Base-by-base conservation (phyloP, 2,888 invertebrate species). In the Matsumyia berberina region DNA sequence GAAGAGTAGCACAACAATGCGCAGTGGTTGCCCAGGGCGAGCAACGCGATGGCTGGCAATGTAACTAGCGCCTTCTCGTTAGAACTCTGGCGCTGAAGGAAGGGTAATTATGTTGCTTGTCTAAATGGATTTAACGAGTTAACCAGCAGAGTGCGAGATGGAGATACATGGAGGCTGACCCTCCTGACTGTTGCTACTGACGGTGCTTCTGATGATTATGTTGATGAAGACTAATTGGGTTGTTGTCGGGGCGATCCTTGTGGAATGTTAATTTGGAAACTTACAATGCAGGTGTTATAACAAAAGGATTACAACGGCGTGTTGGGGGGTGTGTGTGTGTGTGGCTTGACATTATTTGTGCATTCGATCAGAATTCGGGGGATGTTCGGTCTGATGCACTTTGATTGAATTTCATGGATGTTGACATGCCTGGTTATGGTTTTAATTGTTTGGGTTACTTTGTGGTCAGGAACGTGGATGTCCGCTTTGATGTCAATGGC, bases 81-180 rank as follows among this genome's bases (percentile, higher is more conserved):
- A 57, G 37, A 57, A 31, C 31, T 49, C 15, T 8, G 31, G 24
- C n/a, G 5, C 39, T 31, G 19, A 11, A 70, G 67, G 46, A 66
- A 64, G 82, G 77, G 77, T 77, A 77, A 83, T 78, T 83, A 72
- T 67, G 72, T 82, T 51, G 49, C 49, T 58, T 58, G 57, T 46
- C 49, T 42, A 67, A 67, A 58, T 58, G 72, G 58, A 70, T 46
- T 64, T 53, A 78, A 46, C 46, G 53, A 72, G 72, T 53, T 66
- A 60, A 82, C 39, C 55, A 42, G 62, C 51, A 9, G 5, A n/a
- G 37, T 39, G 24, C 17, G 24, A 49, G 35, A 44, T 29, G n/a
- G 29, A n/a, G 19, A 24, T 8, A 12, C 8, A 2, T 1, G 4
- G 8, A 37, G 39, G 12, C 39, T 39, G 24, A 5, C 11, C 7